A percentile compares a stretch with the other conserved stretches of the same genome.
Conservation (phyloP, 2,113 vertebrate genomes). For the Hyla sarda region DNA sequence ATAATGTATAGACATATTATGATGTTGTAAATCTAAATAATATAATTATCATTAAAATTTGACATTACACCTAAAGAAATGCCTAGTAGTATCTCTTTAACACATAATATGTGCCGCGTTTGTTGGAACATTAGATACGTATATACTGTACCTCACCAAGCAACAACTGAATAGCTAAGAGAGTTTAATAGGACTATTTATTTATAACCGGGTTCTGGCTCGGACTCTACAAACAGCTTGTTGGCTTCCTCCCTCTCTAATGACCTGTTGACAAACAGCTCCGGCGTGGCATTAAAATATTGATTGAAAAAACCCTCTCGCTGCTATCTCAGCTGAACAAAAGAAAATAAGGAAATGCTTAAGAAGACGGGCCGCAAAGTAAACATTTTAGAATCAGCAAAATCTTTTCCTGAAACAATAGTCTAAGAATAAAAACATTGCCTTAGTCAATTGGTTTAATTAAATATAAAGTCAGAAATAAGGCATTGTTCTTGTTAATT, state of each 20-base stretch:
- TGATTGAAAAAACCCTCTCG: conserved; percentile 27
- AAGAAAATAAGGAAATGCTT: conserved; percentile 56
- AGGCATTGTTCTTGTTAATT: not conserved
- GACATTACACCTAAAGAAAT: not conserved
- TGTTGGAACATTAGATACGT: not conserved
- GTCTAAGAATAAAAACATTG: conserved; percentile 11
- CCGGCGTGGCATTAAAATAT: conserved; percentile 20
- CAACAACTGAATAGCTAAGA: not conserved
- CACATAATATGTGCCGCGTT: not conserved
- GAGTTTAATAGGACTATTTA: conserved; percentile 53
- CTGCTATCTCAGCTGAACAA: conserved; percentile 38
- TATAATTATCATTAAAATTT: not conserved
- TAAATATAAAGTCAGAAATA: not conserved
- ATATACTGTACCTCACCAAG: not conserved
- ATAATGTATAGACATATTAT: too few species aligned
- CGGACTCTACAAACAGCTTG: conserved; percentile 2
- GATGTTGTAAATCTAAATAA: not conserved
- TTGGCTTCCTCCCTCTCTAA: conserved; percentile 42
- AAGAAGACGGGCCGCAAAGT: conserved; percentile 9
- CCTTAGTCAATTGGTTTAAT: not conserved
- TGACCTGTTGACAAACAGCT: conserved; percentile 57
- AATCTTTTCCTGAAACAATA: conserved; percentile 33
- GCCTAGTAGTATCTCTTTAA: too few species aligned
- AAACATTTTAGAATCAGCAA: conserved; percentile 19
- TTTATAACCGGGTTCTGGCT: conserved; percentile 12